Base-by-base conservation (phyloP, 2,888 invertebrate species). In the Corythucha ciliata region DNA sequence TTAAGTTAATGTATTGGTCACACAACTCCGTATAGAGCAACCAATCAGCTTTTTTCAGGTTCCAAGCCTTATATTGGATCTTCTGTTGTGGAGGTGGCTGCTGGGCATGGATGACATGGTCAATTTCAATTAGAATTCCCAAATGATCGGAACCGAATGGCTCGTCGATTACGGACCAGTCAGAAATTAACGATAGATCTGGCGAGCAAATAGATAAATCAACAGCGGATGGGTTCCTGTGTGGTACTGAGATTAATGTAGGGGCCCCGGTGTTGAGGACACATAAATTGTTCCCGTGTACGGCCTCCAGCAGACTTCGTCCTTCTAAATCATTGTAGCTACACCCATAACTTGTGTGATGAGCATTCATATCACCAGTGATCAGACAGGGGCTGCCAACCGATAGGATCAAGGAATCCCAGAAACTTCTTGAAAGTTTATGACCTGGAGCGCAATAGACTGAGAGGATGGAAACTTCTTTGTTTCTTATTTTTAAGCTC, bases 31-130 rank as follows among this genome's bases (percentile, higher is more conserved):
- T 7, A 18, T 33, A 33, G 14, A 16, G 14, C 8, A 5, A 14
- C 33, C 33, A 33, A 33, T 33, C 33, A 7, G 33, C 33, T 33
- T 33, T 14, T 33, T 33, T 33, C 16, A 33, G 14, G 14, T 33
- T 33, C 33, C 33, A 33, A n/a, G n/a, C n/a, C n/a, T n/a, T n/a
- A n/a, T n/a, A n/a, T n/a, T n/a, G n/a, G n/a, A n/a, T n/a, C 18
- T 33, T 33, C 18, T 33, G 14, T 3, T 33, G 4, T 6, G 7
- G 5, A 33, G 14, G 4, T 7, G 33, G 4, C 18, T 33, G 33
- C 3, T 16, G 4, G 33, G 33, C 18, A n/a, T n/a, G n/a, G n/a
- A n/a, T n/a, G n/a, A n/a, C n/a, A n/a, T n/a, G n/a, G n/a, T n/a
- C n/a, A n/a, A n/a, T n/a, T n/a, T n/a, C n/a, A 7, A 33, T 18